Conservation (phyloP, 2,797 vertebrate species). For the Malacoraja senta region DNA sequence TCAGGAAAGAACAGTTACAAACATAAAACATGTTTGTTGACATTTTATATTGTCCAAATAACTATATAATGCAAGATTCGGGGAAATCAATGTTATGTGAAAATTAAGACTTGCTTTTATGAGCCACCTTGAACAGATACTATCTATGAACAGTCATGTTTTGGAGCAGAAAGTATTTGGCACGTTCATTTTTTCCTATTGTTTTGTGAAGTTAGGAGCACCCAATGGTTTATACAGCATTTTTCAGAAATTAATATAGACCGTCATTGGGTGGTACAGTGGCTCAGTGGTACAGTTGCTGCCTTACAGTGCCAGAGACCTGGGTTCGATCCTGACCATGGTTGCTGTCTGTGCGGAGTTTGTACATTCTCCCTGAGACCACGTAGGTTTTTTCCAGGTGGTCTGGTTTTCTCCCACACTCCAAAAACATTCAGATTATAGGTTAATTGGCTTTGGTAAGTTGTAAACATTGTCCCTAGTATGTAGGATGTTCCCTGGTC, state of each 20-base stretch:
- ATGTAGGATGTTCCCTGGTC: too few species aligned
- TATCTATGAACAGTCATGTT: neutral
- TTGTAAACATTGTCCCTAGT: too few species aligned
- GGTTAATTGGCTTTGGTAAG: too few species aligned
- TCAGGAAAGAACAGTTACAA: neutral
- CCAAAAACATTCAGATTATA: too few species aligned
- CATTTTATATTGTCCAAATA: neutral
- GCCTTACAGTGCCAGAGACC: too few species aligned
- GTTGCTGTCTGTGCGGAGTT: too few species aligned
- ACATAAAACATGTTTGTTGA: neutral
- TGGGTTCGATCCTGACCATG: too few species aligned
- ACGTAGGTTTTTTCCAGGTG: too few species aligned
- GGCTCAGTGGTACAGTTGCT: too few species aligned
- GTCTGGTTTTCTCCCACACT: too few species aligned
- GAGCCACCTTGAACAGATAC: neutral
- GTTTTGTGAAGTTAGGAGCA: neutral
- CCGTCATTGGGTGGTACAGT: neutral
- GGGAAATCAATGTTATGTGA: neutral
- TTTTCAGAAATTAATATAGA: neutral
- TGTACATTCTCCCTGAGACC: too few species aligned
- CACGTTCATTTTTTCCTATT: neutral
- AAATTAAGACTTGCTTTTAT: neutral
- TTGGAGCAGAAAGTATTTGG: neutral
- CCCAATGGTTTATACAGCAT: neutral
- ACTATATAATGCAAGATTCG: neutral